Evolutionary conservation across 2,113 vertebrate genomes (phyloP).

Genomic region (Terrapene triunguis): DNA sequence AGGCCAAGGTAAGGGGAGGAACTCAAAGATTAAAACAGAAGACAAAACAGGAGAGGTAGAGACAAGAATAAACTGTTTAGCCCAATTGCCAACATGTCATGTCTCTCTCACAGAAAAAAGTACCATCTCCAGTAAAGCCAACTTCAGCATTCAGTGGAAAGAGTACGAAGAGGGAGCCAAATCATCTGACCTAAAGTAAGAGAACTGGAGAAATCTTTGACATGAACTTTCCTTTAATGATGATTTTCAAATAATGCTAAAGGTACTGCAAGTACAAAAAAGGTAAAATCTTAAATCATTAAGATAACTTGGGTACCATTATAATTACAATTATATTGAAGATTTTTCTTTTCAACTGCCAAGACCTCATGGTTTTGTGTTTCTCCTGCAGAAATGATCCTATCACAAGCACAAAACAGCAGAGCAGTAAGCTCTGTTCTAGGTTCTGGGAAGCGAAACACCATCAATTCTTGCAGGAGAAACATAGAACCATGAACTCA

Average conservation of each 20-base stretch:
- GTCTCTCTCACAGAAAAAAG: neutral
- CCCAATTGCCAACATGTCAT: neutral
- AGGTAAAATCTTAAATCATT: neutral
- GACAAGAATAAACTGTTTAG: slow-evolving; percentile 13
- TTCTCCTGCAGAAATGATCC: slow-evolving; percentile 35
- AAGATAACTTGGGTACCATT: neutral
- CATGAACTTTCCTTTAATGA: slow-evolving; percentile 39
- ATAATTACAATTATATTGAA: neutral
- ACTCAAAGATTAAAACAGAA: neutral
- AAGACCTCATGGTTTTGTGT: neutral
- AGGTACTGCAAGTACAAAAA: neutral
- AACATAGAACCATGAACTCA: neutral
- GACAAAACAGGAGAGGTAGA: neutral
- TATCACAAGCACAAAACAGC: neutral
- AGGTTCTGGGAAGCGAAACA: neutral
- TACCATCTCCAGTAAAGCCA: slow-evolving; percentile 24
- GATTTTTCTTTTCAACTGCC: neutral
- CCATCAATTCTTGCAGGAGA: neutral
- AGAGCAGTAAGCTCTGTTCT: neutral
- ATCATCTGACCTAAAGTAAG: neutral
- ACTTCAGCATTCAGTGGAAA: neutral
- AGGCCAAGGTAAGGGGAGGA: neutral
- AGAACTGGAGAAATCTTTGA: neutral
- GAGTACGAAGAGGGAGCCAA: neutral
- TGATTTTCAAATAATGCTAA: neutral